A percentile compares a stretch with the other conserved stretches of the same genome.
Evolutionary conservation across 2,888 invertebrate species (phyloP).

Genomic region (Melitaea athalia): DNA sequence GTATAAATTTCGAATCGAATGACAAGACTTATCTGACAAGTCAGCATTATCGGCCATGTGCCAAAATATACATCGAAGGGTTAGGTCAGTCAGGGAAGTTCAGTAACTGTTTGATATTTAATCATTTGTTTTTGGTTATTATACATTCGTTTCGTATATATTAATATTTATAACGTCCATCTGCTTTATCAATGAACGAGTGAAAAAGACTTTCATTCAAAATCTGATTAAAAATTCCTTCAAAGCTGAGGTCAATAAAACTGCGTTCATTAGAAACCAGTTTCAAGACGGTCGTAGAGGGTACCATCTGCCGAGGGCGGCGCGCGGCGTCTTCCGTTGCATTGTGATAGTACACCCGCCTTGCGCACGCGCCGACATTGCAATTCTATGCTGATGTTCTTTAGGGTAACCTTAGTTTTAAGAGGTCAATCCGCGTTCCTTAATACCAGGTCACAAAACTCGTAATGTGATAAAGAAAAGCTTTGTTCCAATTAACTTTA

Average conservation of each 20-base stretch:
- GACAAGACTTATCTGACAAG: no score
- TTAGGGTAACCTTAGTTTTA: slow-evolving; percentile 40
- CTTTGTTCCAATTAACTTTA: slow-evolving; percentile 27
- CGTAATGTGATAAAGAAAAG: slow-evolving; percentile 36
- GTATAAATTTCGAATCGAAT: no score
- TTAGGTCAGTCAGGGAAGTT: no score
- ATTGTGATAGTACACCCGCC: slow-evolving; percentile 68
- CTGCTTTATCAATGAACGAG: slow-evolving; percentile 15
- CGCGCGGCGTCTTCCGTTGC: slow-evolving; percentile 77
- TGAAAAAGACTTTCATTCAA: slow-evolving; percentile 21
- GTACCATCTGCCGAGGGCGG: slow-evolving; percentile 74
- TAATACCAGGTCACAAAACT: slow-evolving; percentile 50
- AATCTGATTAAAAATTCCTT: slow-evolving; percentile 33
- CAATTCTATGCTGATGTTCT: slow-evolving; percentile 45
- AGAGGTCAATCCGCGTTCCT: slow-evolving; percentile 46
- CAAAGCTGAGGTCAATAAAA: slow-evolving; percentile 68
- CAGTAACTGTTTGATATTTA: no score
- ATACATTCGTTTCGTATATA: no score
- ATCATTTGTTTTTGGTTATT: no score
- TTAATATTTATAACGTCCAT: no score
- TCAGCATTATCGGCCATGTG: no score
- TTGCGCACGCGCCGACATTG: slow-evolving; percentile 70
- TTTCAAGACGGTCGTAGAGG: slow-evolving; percentile 57
- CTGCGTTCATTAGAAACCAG: slow-evolving; percentile 52
- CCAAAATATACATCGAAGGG: no score